A percentile compares a stretch with the other conserved stretches of the same genome.
Evolutionary conservation across 2,888 invertebrate species (phyloP).

Genomic region (Strigamia transsilvanica): DNA sequence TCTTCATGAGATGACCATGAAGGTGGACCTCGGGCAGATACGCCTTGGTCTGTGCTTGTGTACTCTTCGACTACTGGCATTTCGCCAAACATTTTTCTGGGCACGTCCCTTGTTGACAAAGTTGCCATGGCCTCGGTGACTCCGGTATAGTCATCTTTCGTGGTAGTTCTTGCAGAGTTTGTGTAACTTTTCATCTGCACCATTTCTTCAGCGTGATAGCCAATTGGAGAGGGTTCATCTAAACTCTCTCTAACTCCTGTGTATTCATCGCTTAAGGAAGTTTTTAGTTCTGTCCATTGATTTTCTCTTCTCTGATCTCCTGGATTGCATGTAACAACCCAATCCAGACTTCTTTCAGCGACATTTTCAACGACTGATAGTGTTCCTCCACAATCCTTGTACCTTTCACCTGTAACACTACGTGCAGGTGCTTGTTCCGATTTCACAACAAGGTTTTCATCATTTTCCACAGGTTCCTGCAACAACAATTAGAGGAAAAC

Average conservation of each 20-base stretch:
- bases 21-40: not conserved
- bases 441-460: not conserved
- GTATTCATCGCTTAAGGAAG: not conserved
- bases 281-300: not conserved
- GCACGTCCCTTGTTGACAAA: not conserved
- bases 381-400: not conserved
- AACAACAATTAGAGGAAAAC: not conserved
- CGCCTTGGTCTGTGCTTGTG: not conserved
- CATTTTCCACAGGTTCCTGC: conserved; percentile 9
- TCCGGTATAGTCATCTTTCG: not conserved
- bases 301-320: not conserved
- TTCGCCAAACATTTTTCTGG: not conserved
- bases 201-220: not conserved
- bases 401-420: not conserved
- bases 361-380: not conserved
- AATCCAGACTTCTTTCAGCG: not conserved
- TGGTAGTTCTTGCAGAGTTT: not conserved
- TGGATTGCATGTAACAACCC: not conserved
- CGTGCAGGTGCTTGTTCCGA: not conserved
- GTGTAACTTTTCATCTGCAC: not conserved
- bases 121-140: not conserved
- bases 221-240: not conserved
- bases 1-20: not conserved
- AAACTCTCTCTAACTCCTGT: conserved; percentile 2
- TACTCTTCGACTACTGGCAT: not conserved